Evolutionary conservation across 2,113 vertebrate species (phyloP), one percentile per base, ranked within the genome.

Genomic region (Poeciliopsis occidentalis): DNA sequence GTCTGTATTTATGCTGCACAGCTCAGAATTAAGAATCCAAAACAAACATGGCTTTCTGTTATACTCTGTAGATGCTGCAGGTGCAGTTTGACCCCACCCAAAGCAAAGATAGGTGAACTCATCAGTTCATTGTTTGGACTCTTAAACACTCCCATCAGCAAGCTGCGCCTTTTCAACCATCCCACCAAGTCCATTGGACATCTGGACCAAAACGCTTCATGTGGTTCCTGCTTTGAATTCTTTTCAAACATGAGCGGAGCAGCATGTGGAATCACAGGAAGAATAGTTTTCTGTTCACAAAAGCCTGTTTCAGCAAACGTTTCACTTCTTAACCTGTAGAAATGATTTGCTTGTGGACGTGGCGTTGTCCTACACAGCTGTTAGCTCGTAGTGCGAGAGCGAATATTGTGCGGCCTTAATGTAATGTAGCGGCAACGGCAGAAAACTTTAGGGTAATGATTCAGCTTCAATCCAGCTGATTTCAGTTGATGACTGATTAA

Each of bases 141-240:
- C 11, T 29, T 24, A 15, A 29, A 62, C 26, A 15, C 61, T 30
- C 61, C 30, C 65, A 29, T 29, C n/a, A 19, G 65, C 11, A 29
- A 7, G 6, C 17, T 41, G 51, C 39, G 29, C 39, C 65, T 67
- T 29, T 67, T 8, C 51, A 57, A 24, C 10, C 8, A n/a, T n/a
- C 51, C 51, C 51, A 57, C 12, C n/a, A 26, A 12, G 15, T 19
- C 19, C 7, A 2, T 11, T 17, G 11, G 44, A 32, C 3, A 26
- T 29, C 22, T 67, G 27, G 29, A 54, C 8, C 27, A 10, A 27
- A 26, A 64, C 24, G 67, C 13, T 27, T 44, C 26, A 32, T 73
- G 63, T 73, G 71, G 44, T 60, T 73, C 57, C 44, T 77, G 75
- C 61, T 64, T 4, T 62, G 29, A 64, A 12, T 5, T 24, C 22